Conservation (phyloP, 2,797 vertebrate species). For the Menidia menidia region DNA sequence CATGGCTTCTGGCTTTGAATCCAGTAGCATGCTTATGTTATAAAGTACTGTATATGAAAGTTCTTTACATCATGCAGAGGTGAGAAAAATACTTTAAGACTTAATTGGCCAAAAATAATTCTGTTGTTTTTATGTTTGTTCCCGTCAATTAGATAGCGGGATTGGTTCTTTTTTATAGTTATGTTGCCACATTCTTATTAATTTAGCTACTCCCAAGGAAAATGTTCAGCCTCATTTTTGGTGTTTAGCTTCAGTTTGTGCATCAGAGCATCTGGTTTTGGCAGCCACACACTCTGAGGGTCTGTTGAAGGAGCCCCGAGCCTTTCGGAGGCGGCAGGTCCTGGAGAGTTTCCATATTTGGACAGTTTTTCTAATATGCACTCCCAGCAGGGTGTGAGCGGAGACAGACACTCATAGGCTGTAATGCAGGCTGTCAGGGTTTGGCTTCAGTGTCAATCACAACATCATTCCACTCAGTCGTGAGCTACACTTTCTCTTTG, state of each 20-base stretch:
- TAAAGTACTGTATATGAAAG: too few relatives aligned
- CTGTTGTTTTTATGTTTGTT: too few relatives aligned
- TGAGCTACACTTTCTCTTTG: not conserved
- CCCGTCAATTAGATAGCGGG: too few relatives aligned
- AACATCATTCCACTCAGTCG: not conserved
- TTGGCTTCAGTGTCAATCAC: conserved; percentile 4
- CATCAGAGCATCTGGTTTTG: not conserved
- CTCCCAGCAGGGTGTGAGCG: conserved; percentile 2
- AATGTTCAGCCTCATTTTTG: not conserved
- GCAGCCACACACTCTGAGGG: not conserved
- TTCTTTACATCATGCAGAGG: too few relatives aligned
- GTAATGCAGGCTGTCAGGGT: not conserved
- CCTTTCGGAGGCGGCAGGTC: conserved; percentile 1
- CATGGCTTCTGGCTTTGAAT: too few relatives aligned
- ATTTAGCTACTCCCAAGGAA: too few relatives aligned
- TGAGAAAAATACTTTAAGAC: too few relatives aligned
- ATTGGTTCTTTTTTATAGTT: too few relatives aligned
- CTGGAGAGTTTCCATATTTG: conserved; percentile 11
- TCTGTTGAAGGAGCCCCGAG: not conserved
- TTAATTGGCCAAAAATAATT: too few relatives aligned
- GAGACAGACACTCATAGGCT: not conserved
- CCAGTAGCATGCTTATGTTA: too few relatives aligned
- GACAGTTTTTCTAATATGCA: not conserved
- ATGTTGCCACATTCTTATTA: too few relatives aligned
- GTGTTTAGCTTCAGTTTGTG: not conserved